A percentile compares a stretch with the other conserved stretches of the same genome.
Conservation (phyloP, 2,888 invertebrate genomes). For the Microdon myrmicae region DNA sequence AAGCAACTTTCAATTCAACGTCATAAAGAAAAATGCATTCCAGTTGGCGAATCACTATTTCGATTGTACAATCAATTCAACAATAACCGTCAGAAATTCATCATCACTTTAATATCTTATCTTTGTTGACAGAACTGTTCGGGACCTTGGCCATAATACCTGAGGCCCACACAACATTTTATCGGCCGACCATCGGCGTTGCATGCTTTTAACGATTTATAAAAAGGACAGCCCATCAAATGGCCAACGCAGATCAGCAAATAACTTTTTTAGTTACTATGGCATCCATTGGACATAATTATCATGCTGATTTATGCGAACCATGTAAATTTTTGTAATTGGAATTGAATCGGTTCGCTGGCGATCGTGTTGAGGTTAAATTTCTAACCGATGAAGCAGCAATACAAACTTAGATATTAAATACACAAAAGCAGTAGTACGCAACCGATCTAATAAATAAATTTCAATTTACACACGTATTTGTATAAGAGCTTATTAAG, state of each 20-base stretch:
- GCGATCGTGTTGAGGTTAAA: constrained; percentile 20
- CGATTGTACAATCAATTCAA: too few species aligned
- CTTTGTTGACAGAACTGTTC: constrained; percentile 36
- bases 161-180: constrained; percentile 3
- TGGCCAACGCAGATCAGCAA: too few species aligned
- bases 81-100: too few species aligned
- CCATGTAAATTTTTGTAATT: constrained; percentile 47
- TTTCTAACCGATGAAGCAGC: constrained; percentile 26
- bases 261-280: too few species aligned
- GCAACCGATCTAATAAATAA: constrained; percentile 10
- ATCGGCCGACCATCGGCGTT: too few species aligned
- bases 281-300: constrained; percentile 39
- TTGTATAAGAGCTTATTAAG: not conserved
- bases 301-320: constrained; percentile 38
- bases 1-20: too few species aligned
- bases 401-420: constrained; percentile 14
- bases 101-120: too few species aligned
- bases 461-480: not conserved
- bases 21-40: too few species aligned
- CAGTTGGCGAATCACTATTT: too few species aligned
- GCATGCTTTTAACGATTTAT: too few species aligned
- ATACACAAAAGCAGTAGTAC: not conserved
- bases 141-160: constrained; percentile 49
- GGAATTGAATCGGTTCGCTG: constrained; percentile 25
- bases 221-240: too few species aligned